These are phyloP conservation scores for Hucho hucho DNA, from an alignment of 2,113 vertebrate species.

Conservation along the genomic window DNA sequence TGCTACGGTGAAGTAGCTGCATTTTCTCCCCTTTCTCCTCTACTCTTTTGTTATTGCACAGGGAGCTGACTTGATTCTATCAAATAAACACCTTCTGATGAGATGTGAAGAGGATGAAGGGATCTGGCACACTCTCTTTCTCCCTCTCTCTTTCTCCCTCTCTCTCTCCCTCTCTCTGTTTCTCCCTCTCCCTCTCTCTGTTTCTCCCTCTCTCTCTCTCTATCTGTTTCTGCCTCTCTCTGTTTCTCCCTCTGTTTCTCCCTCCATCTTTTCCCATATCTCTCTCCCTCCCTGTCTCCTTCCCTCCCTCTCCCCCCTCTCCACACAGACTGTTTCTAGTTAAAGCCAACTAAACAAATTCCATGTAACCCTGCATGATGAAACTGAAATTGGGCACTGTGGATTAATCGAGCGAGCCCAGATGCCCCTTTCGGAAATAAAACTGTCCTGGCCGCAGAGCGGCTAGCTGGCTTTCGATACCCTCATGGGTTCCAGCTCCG, in stretches of 20 bases:
- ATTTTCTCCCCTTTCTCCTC: conserved; percentile 44
- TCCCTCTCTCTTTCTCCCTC: background rate
- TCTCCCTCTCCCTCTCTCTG: no score
- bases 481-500: conserved; percentile 12
- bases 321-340: conserved; percentile 48
- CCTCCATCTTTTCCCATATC: no score
- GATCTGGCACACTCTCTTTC: conserved; percentile 25
- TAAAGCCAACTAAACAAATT: conserved; percentile 59
- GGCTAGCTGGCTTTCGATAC: conserved; percentile 14
- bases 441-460: conserved; percentile 28
- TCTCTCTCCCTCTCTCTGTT: no score
- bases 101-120: conserved; percentile 43
- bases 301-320: no score
- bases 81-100: conserved; percentile 60
- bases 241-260: no score
- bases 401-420: conserved; percentile 53
- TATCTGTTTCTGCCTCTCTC: no score
- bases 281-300: no score
- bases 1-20: conserved; percentile 42
- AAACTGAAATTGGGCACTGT: conserved; percentile 53
- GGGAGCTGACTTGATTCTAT: conserved; percentile 42
- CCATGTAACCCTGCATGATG: conserved; percentile 52
- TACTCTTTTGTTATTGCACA: conserved; percentile 41
- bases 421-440: conserved; percentile 46
- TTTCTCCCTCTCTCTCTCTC: no score